These are phyloP conservation scores for Lithophane leautieri DNA, from an alignment of 2,888 invertebrate species.

Conservation along the genomic window DNA sequence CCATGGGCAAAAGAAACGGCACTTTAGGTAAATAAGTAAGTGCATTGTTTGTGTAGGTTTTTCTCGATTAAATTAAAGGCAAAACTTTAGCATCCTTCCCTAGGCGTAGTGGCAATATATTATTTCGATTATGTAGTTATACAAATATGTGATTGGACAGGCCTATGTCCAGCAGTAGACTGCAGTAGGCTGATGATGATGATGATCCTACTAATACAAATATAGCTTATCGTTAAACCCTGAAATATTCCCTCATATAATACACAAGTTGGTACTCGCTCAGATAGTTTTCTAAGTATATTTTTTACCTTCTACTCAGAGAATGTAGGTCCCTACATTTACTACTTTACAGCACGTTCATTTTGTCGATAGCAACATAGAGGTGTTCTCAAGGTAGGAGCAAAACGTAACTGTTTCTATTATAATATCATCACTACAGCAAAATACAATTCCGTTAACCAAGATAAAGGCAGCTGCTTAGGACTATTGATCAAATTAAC, in stretches of 20 bases:
- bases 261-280: neutral
- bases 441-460: neutral
- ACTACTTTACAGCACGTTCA: neutral
- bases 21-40: neutral
- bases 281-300: neutral
- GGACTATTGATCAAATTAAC: neutral
- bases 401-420: neutral
- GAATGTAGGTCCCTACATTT: neutral
- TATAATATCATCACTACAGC: neutral
- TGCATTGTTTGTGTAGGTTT: neutral
- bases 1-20: neutral
- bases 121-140: neutral
- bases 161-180: neutral
- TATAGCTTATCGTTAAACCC: too few relatives aligned
- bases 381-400: neutral
- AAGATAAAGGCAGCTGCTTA: slow-evolving; percentile 6
- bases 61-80: neutral
- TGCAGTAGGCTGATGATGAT: too few relatives aligned
- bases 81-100: neutral
- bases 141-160: neutral
- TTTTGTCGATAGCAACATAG: neutral
- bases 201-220: neutral
- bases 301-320: neutral
- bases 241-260: neutral
- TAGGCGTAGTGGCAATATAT: neutral